Conservation (phyloP, 2,888 invertebrate genomes). For the Phlogophora meticulosa region DNA sequence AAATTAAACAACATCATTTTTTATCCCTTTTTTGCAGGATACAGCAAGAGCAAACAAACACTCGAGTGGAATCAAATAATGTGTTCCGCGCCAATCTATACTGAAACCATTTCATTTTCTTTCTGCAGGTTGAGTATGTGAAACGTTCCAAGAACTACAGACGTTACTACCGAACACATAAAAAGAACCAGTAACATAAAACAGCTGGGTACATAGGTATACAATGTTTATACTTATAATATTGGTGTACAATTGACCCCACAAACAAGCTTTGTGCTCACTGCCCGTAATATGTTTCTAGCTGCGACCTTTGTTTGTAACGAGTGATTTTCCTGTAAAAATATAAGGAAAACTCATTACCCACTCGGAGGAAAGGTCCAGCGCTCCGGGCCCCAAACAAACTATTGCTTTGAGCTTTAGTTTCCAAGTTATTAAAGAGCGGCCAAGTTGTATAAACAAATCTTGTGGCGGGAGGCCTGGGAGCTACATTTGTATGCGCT, state of each 20-base stretch:
- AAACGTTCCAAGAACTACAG: background rate
- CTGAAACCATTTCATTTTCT: background rate
- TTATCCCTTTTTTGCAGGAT: too few species aligned
- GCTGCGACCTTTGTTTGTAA: constrained; percentile 38
- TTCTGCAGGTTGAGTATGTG: background rate
- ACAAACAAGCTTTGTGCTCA: constrained; percentile 31
- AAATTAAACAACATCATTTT: background rate
- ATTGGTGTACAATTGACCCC: constrained; percentile 11
- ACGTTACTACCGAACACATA: constrained; percentile 8
- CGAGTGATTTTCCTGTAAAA: constrained; percentile 47
- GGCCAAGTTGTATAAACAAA: constrained; percentile 45
- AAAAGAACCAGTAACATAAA: constrained; percentile 13
- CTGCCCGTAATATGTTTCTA: constrained; percentile 27
- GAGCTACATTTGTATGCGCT: constrained; percentile 21
- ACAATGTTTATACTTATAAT: constrained; percentile 20
- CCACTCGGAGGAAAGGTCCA: constrained; percentile 28
- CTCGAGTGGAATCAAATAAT: background rate
- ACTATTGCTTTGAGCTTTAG: constrained; percentile 52
- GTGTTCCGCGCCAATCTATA: background rate
- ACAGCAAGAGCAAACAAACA: constrained; percentile 2
- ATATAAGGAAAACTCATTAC: constrained; percentile 59
- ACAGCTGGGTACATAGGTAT: background rate
- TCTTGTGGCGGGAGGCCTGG: background rate
- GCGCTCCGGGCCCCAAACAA: constrained; percentile 27
- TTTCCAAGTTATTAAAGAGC: constrained; percentile 57